A percentile compares a stretch with the other conserved stretches of the same genome.
Evolutionary conservation across 2,888 invertebrate genomes (phyloP).

Genomic region (Acleris sparsana): DNA sequence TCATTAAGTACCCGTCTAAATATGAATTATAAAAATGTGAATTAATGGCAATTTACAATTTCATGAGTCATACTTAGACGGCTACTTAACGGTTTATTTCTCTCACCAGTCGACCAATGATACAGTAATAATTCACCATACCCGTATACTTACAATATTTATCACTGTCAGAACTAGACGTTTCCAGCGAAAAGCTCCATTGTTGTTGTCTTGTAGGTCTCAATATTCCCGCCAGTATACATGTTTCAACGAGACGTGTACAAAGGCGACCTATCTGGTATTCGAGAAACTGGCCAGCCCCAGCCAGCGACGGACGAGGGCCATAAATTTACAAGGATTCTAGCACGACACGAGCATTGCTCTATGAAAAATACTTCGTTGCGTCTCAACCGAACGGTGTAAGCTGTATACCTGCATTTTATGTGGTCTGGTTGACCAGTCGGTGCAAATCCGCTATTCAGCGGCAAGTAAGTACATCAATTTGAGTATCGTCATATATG

Average conservation of each 20-base stretch:
- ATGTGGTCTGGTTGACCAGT: slow-evolving; percentile 27
- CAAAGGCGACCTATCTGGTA: slow-evolving; percentile 61
- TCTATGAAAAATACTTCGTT: slow-evolving; percentile 74
- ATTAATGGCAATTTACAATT: too few relatives aligned
- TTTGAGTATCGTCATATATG: slow-evolving; percentile 13
- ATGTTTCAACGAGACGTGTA: slow-evolving; percentile 59
- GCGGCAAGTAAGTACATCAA: slow-evolving; percentile 29
- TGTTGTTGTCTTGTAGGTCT: slow-evolving; percentile 24
- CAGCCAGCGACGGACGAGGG: slow-evolving; percentile 57
- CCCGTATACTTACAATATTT: slow-evolving; percentile 5
- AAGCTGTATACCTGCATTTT: slow-evolving; percentile 39
- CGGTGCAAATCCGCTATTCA: slow-evolving; percentile 30
- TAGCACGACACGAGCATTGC: slow-evolving; percentile 70
- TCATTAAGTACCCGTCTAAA: too few relatives aligned
- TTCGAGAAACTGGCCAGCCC: slow-evolving; percentile 68
- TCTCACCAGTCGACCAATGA: not conserved
- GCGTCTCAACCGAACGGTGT: slow-evolving; percentile 54
- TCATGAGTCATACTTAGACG: too few relatives aligned
- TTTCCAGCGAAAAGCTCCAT: slow-evolving; percentile 20
- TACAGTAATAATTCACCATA: not conserved
- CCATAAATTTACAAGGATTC: slow-evolving; percentile 79
- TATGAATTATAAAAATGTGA: too few relatives aligned
- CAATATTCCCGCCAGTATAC: slow-evolving; percentile 40
- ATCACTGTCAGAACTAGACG: slow-evolving; percentile 19
- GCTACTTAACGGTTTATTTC: too few relatives aligned